Percentiles rank a stretch among this genome's conserved stretches.
Conservation (phyloP, 2,113 vertebrate genomes). For the Gadus chalcogrammus region DNA sequence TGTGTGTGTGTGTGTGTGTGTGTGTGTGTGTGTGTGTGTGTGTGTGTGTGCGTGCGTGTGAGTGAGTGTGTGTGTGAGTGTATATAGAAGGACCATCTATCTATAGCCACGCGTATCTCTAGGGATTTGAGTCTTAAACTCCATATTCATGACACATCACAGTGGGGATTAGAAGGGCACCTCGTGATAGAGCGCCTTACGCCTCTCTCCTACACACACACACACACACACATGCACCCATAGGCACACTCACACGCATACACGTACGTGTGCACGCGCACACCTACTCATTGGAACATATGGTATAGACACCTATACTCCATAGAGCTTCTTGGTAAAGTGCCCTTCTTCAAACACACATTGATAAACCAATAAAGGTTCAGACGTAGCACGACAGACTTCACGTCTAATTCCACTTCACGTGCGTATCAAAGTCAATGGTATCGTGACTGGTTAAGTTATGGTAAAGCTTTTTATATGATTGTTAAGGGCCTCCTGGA, state of each 20-base stretch:
- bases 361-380: no score
- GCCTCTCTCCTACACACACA: conserved; percentile 32
- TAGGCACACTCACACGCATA: neutral
- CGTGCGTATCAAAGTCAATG: no score
- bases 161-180: conserved; percentile 82
- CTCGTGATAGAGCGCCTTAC: conserved; percentile 76
- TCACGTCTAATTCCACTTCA: no score
- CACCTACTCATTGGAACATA: neutral
- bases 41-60: neutral
- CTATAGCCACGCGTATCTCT: conserved; percentile 76
- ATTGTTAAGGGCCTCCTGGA: neutral
- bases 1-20: neutral
- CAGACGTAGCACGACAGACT: no score
- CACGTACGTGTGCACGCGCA: neutral
- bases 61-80: neutral
- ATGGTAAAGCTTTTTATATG: neutral
- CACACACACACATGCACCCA: neutral
- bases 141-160: conserved; percentile 85
- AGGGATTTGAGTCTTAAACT: conserved; percentile 83
- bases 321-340: no score
- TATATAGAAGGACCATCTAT: conserved; percentile 58
- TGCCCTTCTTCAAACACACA: no score
- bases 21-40: conserved; percentile 10
- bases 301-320: no score
- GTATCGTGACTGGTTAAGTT: no score